Evolutionary conservation across 2,113 vertebrate species (phyloP).

Genomic region (Laticauda colubrina): DNA sequence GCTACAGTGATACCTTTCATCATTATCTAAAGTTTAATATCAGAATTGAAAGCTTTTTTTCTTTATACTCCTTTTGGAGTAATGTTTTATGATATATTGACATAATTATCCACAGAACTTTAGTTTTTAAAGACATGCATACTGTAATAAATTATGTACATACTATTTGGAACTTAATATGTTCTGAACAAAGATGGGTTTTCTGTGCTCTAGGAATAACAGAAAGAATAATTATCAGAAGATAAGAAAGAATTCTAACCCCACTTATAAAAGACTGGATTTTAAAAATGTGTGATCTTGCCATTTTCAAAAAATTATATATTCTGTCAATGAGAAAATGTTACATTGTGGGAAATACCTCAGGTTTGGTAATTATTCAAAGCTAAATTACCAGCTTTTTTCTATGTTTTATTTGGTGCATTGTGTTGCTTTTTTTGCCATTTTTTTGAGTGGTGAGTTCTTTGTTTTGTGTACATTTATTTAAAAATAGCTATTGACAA

Average conservation of each 20-base stretch:
- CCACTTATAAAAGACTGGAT: not conserved
- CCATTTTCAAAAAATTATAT: not conserved
- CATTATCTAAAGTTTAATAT: not conserved
- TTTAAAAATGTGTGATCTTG: not conserved
- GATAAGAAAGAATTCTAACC: not conserved
- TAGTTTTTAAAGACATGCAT: not conserved
- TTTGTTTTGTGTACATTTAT: not conserved
- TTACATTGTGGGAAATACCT: not conserved
- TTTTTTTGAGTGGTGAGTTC: not conserved
- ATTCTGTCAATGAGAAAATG: not conserved
- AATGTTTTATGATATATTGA: no score
- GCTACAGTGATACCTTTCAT: not conserved
- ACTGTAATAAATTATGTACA: not conserved
- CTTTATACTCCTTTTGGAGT: no score
- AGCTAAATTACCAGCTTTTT: not conserved
- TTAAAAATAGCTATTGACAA: not conserved
- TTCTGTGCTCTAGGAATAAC: not conserved
- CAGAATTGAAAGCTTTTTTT: not conserved
- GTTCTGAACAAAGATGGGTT: not conserved
- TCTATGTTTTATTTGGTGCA: not conserved
- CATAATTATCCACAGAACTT: not conserved
- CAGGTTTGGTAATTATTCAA: not conserved
- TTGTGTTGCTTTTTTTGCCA: not conserved
- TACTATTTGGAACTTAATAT: not conserved
- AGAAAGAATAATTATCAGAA: not conserved